Evolutionary conservation across 1,140 invertebrate species (phyloP), one percentile per base, ranked within the genome.

Genomic region (Phocides pigmalion): DNA sequence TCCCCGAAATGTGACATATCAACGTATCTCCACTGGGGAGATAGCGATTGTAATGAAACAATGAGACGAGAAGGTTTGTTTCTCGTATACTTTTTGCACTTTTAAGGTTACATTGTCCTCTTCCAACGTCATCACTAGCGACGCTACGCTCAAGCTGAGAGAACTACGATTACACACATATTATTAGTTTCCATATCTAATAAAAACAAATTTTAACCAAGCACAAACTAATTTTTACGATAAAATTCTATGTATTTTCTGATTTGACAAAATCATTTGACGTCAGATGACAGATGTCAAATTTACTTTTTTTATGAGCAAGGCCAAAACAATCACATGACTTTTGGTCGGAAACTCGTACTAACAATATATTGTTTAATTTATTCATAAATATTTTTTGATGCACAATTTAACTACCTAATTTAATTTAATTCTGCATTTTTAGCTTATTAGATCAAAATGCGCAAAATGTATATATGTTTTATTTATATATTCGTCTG

Each of bases 1-100:
- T 89, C 81, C 42, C 82, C 81, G 56, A 88, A 91, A 83, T 89
- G 88, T 83, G 85, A 90, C 89, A 91, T 91, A 87, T 79, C 86
- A 83, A 80, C 64, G 65, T 44, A 72, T 35, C 66, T 77, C 51
- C 63, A 56, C 50, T 47, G 53, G 59, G 53, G 56, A 73, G 69
- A 78, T 81, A 81, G 68, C 50, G 59, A 75, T 73, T 66, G 64
- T 68, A 79, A 77, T 79, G 62, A 84, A 82, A 82, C 78, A 89
- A 87, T 82, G 80, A 87, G 67, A 84, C 66, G 74, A 77, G 73
- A 88, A 87, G 80, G 75, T 83, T 84, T 89, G 76, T 84, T 82
- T 82, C 78, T 84, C 65, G 64, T 14, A 67, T 64, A 82, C 64
- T 87, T 79, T 79, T 79, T 75, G 73, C 84, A 90, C 84, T 86